Conservation (phyloP, 2,113 vertebrate genomes). For the Turnix velox region DNA sequence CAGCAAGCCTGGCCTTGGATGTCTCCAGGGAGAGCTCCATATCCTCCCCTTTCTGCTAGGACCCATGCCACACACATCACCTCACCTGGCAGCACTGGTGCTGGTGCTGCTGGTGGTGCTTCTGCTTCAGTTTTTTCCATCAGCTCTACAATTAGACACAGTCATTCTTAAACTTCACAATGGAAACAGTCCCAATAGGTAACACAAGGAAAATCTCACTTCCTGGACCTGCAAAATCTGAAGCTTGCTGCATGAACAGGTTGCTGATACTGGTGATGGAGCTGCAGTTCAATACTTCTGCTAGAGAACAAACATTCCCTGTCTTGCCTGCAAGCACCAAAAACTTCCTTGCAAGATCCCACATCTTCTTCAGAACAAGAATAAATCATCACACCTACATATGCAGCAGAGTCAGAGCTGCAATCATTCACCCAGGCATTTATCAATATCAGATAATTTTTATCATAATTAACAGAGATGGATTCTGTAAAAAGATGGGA, state of each 20-base stretch:
- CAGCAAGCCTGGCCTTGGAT: no score
- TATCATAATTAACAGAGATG: not conserved
- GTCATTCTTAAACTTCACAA: not conserved
- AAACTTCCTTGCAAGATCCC: not conserved
- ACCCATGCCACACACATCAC: accelerated
- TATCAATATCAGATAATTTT: not conserved
- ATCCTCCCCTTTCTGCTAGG: not conserved
- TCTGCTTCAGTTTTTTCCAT: constrained; percentile 65
- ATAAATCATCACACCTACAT: not conserved
- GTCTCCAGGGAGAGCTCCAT: not conserved
- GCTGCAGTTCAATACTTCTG: not conserved
- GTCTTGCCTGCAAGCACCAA: not conserved
- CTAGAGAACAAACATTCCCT: not conserved
- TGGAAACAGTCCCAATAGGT: not conserved
- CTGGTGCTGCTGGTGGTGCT: not conserved
- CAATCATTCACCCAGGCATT: not conserved
- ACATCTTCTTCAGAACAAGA: not conserved
- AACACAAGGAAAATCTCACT: not conserved
- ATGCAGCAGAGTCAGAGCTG: not conserved
- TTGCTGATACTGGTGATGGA: not conserved
- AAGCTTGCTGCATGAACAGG: not conserved
- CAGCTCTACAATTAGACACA: constrained; percentile 60
- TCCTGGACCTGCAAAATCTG: not conserved
- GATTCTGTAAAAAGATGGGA: not conserved
- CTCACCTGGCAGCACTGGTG: constrained; percentile 65